Evolutionary conservation across 2,113 vertebrate species (phyloP), one percentile per base, ranked within the genome.

Genomic region (Platysternon megacephalum): DNA sequence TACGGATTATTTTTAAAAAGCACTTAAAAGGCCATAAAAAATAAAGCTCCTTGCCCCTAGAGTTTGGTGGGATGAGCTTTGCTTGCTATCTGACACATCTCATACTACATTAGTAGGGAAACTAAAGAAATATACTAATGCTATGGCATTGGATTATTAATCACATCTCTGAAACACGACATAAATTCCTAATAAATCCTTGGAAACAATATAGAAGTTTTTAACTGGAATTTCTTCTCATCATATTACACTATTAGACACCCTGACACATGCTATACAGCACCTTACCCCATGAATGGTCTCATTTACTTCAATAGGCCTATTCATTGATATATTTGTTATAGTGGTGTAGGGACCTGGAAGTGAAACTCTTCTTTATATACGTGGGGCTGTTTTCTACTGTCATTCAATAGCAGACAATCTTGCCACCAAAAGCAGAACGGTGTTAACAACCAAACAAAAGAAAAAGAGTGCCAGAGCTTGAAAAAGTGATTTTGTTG

Each of bases 161-260:
- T 68, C 28, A 51, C 26, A 28, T 48, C 89, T 79, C 84, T 90
- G 16, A 55, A 91, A 58, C 55, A 61, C 44, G n/a, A 72, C 48
- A 86, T 56, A 90, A 85, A 51, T 84, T 92, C 48, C 55, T 86
- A 48, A 89, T 72, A 91, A 92, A 94, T 2, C 46, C 87, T 58
- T 61, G 79, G 76, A 84, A 78, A 35, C 39, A 28, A 29, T 86
- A 82, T 16, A 82, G 85, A 44, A 68, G 55, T 86, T 28, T 84
- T 94, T 46, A 88, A 82, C 10, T 81, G 14, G 82, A 89, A 46
- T 81, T 51, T 81, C 95, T 92, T 83, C 91, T 82, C 52, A 72
- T 49, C 79, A 5, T 48, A 72, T 87, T 39, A 22, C 4, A 55
- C 26, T 39, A 49, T 61, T 51, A 82, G 35, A 51, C 65, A 56